phyloP scores from a whole-genome alignment of 1,140 invertebrate species.

The Papilio xuthus region DNA sequence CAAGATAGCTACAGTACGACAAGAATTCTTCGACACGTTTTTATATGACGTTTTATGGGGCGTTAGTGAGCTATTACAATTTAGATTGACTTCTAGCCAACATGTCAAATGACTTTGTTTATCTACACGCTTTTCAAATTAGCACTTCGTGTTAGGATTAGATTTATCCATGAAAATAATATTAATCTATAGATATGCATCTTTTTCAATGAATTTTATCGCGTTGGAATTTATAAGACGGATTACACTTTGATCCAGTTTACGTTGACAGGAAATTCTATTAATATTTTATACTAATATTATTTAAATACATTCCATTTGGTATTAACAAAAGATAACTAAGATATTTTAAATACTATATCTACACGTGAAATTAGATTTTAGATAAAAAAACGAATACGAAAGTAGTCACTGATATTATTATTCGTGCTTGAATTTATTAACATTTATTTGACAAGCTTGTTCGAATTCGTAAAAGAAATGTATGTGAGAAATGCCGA shows the following conservation, averaged over 20 bases:
- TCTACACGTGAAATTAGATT: background rate
- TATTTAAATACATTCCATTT: background rate
- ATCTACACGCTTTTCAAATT: background rate
- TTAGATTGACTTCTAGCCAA: background rate
- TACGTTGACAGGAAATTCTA: background rate
- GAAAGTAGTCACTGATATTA: no score
- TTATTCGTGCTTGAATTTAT: no score
- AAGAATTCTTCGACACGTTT: no score
- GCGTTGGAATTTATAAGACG: background rate
- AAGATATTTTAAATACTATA: conserved; percentile 7
- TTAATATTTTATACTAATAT: background rate
- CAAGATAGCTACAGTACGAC: no score
- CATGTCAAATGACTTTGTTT: background rate
- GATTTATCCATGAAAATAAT: background rate
- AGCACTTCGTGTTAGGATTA: background rate
- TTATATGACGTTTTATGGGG: no score
- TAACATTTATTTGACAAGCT: background rate
- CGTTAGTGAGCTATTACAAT: no score
- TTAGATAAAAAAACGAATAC: background rate
- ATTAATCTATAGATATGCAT: background rate
- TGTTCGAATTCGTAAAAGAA: no score
- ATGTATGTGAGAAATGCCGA: background rate
- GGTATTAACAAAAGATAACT: background rate
- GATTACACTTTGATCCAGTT: background rate
- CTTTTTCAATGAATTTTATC: conserved; percentile 5